A percentile compares a stretch with the other conserved stretches of the same genome.
Conservation (phyloP, 2,113 vertebrate species). For the Montifringilla adamsi region DNA sequence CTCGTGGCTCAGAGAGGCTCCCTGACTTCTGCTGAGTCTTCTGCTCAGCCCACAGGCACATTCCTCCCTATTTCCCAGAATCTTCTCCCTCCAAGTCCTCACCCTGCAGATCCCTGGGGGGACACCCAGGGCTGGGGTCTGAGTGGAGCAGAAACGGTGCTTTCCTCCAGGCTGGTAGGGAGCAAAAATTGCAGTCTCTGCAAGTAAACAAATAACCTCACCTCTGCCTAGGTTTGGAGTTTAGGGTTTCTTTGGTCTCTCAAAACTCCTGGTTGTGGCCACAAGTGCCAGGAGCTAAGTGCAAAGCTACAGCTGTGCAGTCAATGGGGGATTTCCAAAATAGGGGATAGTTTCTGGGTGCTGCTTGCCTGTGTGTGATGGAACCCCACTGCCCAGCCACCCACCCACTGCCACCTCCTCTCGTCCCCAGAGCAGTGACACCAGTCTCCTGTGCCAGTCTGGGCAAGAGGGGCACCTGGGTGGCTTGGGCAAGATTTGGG, state of each 20-base stretch:
- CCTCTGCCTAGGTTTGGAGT: not conserved
- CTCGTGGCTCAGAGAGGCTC: not conserved
- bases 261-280: not conserved
- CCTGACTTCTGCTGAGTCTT: not conserved
- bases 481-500: not conserved
- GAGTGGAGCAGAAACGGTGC: fast-evolving
- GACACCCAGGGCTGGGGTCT: not conserved
- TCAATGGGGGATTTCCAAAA: not conserved
- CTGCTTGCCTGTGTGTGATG: not conserved
- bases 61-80: not conserved
- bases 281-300: not conserved
- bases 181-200: not conserved
- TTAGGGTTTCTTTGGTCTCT: not conserved
- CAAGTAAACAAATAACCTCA: not conserved
- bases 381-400: not conserved
- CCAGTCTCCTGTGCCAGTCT: not conserved
- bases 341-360: fast-evolving
- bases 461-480: not conserved
- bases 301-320: not conserved
- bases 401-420: not conserved
- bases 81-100: not conserved
- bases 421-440: fast-evolving
- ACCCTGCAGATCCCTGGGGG: not conserved
- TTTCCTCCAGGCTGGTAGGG: not conserved
- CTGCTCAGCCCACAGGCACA: fast-evolving